Evolutionary conservation across 1,140 invertebrate species (phyloP), one percentile per base, ranked within the genome.

Genomic region (Lasioglossum albipes): DNA sequence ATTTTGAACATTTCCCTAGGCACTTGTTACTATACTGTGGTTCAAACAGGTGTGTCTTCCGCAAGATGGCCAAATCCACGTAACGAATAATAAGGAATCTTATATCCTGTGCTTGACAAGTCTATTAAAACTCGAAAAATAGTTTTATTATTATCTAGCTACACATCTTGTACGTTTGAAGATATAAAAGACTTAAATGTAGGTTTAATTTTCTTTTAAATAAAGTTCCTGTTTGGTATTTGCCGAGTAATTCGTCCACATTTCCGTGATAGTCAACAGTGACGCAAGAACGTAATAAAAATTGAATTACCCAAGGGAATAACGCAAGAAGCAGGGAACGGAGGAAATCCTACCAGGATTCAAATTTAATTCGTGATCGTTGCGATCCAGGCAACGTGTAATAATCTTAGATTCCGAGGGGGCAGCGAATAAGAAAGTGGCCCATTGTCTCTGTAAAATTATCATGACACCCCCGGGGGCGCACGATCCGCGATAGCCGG

Each of bases 401-500:
- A 83, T 82, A 83, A 84, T 79, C 74, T 57, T 57, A 66, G 83
- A 84, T 75, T 83, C 78, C 81, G 61, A 79, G 67, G 74, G 66
- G 18, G 80, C 70, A 75, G 10, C 31, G 59, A 65, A 62, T 69
- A 72, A 84, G 64, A 84, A 64, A 72, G 71, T 66, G 81, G 54
- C 45, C 76, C 72, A 80, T 83, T 83, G 83, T 84, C 81, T 84
- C 69, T 80, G 75, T 49, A 68, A 85, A 85, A 85, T 85, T 83
- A 80, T 85, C 81, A 75, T 52, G 81, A 83, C 83, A 85, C 81
- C 83, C 83, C 41, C 71, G 36, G 64, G 83, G 83, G 81, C 83
- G n/a, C 77, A 82, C 80, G 83, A 84, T 82, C 75, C 31, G 20
- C 49, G 75, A 76, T 76, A 68, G 75, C 42, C 64, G 59, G 75